Evolutionary conservation across 2,888 invertebrate genomes (phyloP).

Genomic region (Epicampocera succincta): DNA sequence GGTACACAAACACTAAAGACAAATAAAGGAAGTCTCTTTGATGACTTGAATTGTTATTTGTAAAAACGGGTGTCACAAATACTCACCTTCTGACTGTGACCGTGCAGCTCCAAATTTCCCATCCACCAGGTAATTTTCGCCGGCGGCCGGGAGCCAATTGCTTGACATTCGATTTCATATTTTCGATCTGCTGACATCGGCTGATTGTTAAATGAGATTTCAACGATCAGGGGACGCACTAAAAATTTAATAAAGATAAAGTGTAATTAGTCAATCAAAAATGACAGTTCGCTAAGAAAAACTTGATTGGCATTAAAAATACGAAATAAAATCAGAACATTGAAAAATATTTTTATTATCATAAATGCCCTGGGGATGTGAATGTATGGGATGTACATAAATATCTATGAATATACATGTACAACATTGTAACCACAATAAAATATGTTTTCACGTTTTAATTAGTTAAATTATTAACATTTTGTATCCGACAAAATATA

Average conservation of each 20-base stretch:
- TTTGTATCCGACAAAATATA: too few species aligned
- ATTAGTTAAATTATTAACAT: background rate
- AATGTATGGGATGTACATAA: too few species aligned
- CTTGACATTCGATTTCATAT: slow-evolving; percentile 91
- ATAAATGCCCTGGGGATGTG: too few species aligned
- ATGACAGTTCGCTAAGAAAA: too few species aligned
- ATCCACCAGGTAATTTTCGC: slow-evolving; percentile 94
- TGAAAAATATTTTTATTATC: too few species aligned
- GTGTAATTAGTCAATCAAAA: background rate
- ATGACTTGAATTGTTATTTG: too few species aligned
- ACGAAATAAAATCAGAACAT: too few species aligned
- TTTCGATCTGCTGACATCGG: slow-evolving; percentile 91
- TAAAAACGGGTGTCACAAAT: background rate
- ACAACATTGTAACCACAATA: slow-evolving; percentile 35
- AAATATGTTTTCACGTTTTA: slow-evolving; percentile 24
- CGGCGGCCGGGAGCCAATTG: slow-evolving; percentile 92
- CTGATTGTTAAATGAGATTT: slow-evolving; percentile 90
- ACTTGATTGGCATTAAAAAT: too few species aligned
- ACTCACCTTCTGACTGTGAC: slow-evolving; percentile 80
- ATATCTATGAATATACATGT: too few species aligned
- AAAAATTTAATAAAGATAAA: slow-evolving; percentile 76
- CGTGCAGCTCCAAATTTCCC: slow-evolving; percentile 86
- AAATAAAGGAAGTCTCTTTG: too few species aligned
- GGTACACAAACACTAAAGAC: too few species aligned
- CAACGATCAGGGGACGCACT: slow-evolving; percentile 92